Evolutionary conservation across 2,888 invertebrate species (phyloP).

Genomic region (Ophioninae sp.): DNA sequence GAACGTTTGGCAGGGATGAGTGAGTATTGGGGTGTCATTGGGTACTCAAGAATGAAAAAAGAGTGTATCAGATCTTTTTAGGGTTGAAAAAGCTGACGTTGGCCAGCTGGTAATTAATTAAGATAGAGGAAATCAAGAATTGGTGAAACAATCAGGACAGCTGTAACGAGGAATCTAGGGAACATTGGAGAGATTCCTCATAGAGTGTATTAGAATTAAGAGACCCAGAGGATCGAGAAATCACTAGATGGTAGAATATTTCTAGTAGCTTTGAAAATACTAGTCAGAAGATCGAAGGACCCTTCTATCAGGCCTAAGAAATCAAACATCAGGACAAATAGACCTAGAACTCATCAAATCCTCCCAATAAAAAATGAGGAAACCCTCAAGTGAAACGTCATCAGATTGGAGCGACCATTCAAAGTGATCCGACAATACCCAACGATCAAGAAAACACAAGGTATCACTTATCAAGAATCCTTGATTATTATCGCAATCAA

Average conservation of each 20-base stretch:
- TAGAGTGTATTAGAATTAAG: too few species aligned
- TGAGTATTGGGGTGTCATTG: neutral
- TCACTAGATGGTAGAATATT: neutral
- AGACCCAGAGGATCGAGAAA: too few species aligned
- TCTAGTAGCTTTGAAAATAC: neutral
- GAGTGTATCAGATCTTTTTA: neutral
- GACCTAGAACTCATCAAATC: too few species aligned
- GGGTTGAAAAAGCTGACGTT: neutral
- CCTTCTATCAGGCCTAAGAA: neutral
- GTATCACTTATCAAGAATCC: neutral
- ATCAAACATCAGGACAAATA: neutral
- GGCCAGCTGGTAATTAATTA: neutral
- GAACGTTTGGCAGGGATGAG: neutral
- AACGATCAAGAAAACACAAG: neutral
- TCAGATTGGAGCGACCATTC: too few species aligned
- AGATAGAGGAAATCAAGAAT: neutral
- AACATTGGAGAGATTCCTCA: neutral
- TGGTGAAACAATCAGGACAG: neutral
- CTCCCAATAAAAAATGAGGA: too few species aligned
- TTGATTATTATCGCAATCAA: neutral
- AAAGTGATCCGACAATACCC: too few species aligned
- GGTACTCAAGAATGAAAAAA: neutral
- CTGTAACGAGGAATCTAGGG: neutral
- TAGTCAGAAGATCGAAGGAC: neutral
- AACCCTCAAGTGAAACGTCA: too few species aligned